These are phyloP conservation scores for Augochlorella aurata DNA, from an alignment of 2,888 invertebrate genomes.

Conservation along the genomic window DNA sequence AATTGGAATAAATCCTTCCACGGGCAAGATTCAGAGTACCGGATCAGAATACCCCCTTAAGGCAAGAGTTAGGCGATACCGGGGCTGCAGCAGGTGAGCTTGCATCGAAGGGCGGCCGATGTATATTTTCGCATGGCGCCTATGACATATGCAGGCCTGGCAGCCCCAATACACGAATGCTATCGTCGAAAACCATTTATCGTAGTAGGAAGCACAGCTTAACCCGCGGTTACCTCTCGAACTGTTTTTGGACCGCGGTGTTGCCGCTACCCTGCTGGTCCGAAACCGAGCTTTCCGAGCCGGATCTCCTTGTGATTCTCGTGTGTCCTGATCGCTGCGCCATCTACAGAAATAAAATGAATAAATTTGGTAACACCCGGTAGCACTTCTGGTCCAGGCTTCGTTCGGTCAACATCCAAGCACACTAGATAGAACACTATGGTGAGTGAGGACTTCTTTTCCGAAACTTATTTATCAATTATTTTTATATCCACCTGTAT, in stretches of 20 bases:
- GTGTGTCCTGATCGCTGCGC: slow-evolving; percentile 85
- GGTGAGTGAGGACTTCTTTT: slow-evolving; percentile 56
- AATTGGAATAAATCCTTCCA: too few species aligned
- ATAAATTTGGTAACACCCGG: slow-evolving; percentile 86
- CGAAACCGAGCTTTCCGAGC: slow-evolving; percentile 64
- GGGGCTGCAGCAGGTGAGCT: not conserved
- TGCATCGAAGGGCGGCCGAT: slow-evolving; percentile 14
- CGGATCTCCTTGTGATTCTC: slow-evolving; percentile 80
- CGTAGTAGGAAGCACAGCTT: slow-evolving; percentile 70
- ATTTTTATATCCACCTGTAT: not conserved
- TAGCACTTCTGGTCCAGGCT: slow-evolving; percentile 91
- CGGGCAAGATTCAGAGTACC: too few species aligned
- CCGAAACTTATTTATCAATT: not conserved
- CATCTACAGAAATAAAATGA: slow-evolving; percentile 90
- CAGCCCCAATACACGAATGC: slow-evolving; percentile 75
- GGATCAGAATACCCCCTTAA: not conserved
- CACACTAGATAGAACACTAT: slow-evolving; percentile 62
- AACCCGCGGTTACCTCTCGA: slow-evolving; percentile 70
- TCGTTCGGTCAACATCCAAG: slow-evolving; percentile 89
- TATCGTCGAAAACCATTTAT: slow-evolving; percentile 75
- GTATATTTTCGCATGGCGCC: slow-evolving; percentile 53
- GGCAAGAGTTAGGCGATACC: not conserved
- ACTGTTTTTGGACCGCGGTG: slow-evolving; percentile 80
- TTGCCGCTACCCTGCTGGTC: slow-evolving; percentile 64
- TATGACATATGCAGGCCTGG: slow-evolving; percentile 64